Base-by-base conservation (phyloP, 2,797 vertebrate genomes). In the Enteromius fasciolatus region DNA sequence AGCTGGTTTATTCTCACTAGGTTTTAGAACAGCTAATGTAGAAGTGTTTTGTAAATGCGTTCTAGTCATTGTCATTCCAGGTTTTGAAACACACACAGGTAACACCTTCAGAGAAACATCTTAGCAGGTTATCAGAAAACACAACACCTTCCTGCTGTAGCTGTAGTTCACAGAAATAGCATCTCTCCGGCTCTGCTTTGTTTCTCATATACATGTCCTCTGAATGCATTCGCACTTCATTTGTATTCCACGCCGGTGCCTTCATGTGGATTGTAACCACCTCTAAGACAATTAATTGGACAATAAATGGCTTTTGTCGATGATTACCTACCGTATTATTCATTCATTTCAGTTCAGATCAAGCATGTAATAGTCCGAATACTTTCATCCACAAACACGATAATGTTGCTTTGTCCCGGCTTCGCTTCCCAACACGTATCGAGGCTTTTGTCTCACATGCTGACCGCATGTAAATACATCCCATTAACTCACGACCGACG, bases 351-450 rank as follows among this genome's bases (percentile, higher is more conserved):
- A 33, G 59, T 74, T 70, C 52, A 86, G 83, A 79, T 89, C 85
- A 89, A 87, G 86, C 83, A 72, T 86, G 83, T 89, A 85, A 88
- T 84, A 81, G 86, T 80, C 80, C 74, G 39, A 85, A 86, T 87
- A 83, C 76, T 80, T 85, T 87, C 17, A 83, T 85, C 52, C 77
- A 84, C 83, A 86, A 86, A 90, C 50, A 84, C 78, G 33, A 86
- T 85, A 86, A 89, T 85, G 80, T 83, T 68, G 57, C 74, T 66
- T 83, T 67, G 84, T 85, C 82, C 87, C 66, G 33, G 81, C 57
- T 78, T 84, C 33, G 64, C 54, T 14, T 81, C 36, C 74, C 33
- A 80, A 77, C 57, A 72, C 72, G 48, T 74, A 79, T 57, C 31
- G 8, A 54, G 59, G 15, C 48, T 77, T 83, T 82, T 85, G 80